Base-by-base conservation (phyloP, 2,113 vertebrate species). In the Anolis sagrei region DNA sequence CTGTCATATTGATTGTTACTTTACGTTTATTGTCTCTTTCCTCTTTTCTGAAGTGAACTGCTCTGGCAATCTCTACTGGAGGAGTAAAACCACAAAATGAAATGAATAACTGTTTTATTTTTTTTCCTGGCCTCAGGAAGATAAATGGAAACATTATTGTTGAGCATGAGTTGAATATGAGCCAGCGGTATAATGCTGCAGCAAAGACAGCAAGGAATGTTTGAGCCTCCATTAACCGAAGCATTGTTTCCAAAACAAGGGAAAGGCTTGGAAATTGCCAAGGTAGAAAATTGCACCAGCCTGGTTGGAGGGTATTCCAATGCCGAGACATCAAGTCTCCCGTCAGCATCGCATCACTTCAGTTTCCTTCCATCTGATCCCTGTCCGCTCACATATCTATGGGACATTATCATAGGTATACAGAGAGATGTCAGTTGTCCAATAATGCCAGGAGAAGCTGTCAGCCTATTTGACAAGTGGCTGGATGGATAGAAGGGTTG, bases 371-470 rank as follows among this genome's bases (percentile, higher is more conserved):
- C 89, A 93, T 92, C 84, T 88, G 90, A 87, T 94, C 76, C 51
- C 79, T 82, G 82, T 69, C 72, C 81, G 1, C 36, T 89, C 87
- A 89, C 93, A 92, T 91, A 93, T 93, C 91, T 92, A 85, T 2
- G 0, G 27, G 48, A 39, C n/a, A 76, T 90, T 92, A 91, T 92
- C 86, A 0, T 62, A 58, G 93, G 49, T 91, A 90, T 88, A 91
- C 89, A 84, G 88, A 85, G 89, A 49, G 80, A 87, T 88, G 86
- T 89, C 85, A 5, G 88, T 92, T 88, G 86, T 87, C 90, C 91
- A 85, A 93, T 85, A 88, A 79, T 91, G 64, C 83, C 7, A 49
- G 0, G 21, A 8, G 62, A 9, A 62, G 79, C 70, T 25, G 61
- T 74, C 81, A 62, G 27, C 51, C 4, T 61, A 44, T 74, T 34